These are phyloP conservation scores for Drosophila ananassae DNA, from an alignment of 1,140 invertebrate genomes.

Conservation along the genomic window DNA sequence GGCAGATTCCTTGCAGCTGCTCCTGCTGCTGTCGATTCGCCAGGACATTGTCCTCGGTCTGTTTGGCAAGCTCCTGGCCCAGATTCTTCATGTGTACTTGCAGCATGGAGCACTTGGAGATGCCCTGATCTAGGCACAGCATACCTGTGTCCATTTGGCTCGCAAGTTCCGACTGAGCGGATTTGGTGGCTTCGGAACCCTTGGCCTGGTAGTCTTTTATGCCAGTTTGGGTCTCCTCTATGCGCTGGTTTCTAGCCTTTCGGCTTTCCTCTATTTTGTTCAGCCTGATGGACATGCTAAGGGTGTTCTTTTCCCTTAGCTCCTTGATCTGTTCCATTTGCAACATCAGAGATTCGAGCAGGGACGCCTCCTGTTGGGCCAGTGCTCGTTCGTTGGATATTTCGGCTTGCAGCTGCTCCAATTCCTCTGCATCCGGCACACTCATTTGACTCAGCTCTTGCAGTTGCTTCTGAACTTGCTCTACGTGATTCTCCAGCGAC, in stretches of 20 bases:
- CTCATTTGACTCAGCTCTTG: constrained; percentile 38
- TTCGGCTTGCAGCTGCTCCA: constrained; percentile 54
- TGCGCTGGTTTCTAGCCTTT: constrained; percentile 17
- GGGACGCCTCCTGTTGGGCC: constrained; percentile 47
- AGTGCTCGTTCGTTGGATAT: constrained; percentile 54
- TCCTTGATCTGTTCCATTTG: constrained; percentile 63
- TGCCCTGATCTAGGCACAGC: constrained; percentile 50
- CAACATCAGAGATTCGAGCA: constrained; percentile 49
- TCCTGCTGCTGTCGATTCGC: constrained; percentile 33
- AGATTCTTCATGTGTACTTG: constrained; percentile 63
- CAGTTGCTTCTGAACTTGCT: constrained; percentile 45
- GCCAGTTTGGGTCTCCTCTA: constrained; percentile 28
- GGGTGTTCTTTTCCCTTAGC: constrained; percentile 44
- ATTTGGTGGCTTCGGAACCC: constrained; percentile 15
- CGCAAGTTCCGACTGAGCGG: constrained; percentile 43
- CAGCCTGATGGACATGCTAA: constrained; percentile 43
- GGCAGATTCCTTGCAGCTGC: constrained; percentile 21
- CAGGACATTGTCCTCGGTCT: constrained; percentile 34
- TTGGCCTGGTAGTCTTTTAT: constrained; percentile 39
- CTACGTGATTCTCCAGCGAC: constrained; percentile 45
- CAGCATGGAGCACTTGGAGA: constrained; percentile 60
- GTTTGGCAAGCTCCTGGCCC: constrained; percentile 27
- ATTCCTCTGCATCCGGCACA: constrained; percentile 44
- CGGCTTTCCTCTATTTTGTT: constrained; percentile 47
- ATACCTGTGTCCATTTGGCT: constrained; percentile 45